Evolutionary conservation across 2,888 invertebrate species (phyloP).

Genomic region (Mythimna lalbum): DNA sequence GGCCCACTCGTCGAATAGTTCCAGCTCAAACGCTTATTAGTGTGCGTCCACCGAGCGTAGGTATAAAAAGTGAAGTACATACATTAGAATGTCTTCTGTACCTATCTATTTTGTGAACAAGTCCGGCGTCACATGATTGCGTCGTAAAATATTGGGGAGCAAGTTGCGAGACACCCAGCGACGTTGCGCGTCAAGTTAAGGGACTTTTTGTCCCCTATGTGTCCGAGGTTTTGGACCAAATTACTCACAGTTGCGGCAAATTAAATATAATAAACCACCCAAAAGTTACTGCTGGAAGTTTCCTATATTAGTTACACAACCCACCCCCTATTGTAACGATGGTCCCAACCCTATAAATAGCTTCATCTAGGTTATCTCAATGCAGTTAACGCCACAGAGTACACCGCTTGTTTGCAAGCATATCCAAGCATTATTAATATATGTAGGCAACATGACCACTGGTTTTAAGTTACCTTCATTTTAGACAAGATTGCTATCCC

Average conservation of each 20-base stretch:
- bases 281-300: background rate
- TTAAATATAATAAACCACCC: background rate
- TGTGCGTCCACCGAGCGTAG: too few species aligned
- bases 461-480: background rate
- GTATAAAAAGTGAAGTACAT: too few species aligned
- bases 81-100: too few species aligned
- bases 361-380: background rate
- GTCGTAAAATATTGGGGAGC: too few species aligned
- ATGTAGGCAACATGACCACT: background rate
- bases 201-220: too few species aligned
- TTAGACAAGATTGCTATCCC: background rate
- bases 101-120: too few species aligned
- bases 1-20: too few species aligned
- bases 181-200: too few species aligned
- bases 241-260: background rate
- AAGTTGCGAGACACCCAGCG: too few species aligned
- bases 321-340: background rate
- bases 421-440: background rate
- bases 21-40: too few species aligned
- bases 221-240: background rate
- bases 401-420: background rate
- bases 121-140: too few species aligned
- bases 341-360: background rate
- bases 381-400: background rate
- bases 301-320: constrained; percentile 27